Conservation (phyloP, 1,140 invertebrate genomes). For the Ganaspis sp. region DNA sequence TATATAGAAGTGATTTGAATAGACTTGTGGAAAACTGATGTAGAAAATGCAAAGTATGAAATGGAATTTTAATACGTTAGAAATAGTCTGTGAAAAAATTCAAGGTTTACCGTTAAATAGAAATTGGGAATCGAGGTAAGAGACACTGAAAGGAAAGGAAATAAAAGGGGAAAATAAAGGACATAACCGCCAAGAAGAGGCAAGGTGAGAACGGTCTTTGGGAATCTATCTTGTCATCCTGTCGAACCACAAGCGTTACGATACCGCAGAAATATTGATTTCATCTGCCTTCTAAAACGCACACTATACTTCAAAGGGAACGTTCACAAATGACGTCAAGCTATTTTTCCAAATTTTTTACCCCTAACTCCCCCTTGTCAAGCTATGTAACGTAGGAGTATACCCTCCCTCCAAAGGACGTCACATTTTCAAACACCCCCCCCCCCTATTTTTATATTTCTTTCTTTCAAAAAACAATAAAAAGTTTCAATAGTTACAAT, state of each 20-base stretch:
- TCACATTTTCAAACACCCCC: too few relatives aligned
- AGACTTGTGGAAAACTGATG: background rate
- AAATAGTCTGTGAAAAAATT: background rate
- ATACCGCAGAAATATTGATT: slow-evolving; percentile 44
- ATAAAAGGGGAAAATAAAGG: slow-evolving; percentile 46
- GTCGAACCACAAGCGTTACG: slow-evolving; percentile 30
- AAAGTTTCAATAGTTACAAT: too few relatives aligned
- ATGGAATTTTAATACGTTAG: background rate
- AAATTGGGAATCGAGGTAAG: slow-evolving; percentile 40
- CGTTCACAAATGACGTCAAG: too few relatives aligned
- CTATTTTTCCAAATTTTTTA: too few relatives aligned
- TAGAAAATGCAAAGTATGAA: background rate
- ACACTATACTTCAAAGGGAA: background rate
- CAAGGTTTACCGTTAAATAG: slow-evolving; percentile 3
- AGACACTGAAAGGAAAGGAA: slow-evolving; percentile 50
- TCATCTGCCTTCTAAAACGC: slow-evolving; percentile 18
- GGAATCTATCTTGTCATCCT: slow-evolving; percentile 35
- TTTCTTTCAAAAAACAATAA: too few relatives aligned
- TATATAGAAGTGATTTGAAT: background rate
- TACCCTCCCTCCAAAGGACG: too few relatives aligned
- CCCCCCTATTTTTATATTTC: too few relatives aligned
- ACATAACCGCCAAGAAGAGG: slow-evolving; percentile 29
- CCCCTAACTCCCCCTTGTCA: too few relatives aligned
- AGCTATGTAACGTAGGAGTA: too few relatives aligned
- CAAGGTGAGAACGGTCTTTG: slow-evolving; percentile 32